A percentile compares a stretch with the other conserved stretches of the same genome.
phyloP scores from a whole-genome alignment of 2,113 vertebrate genomes.

The Amblyopsis rosae region DNA sequence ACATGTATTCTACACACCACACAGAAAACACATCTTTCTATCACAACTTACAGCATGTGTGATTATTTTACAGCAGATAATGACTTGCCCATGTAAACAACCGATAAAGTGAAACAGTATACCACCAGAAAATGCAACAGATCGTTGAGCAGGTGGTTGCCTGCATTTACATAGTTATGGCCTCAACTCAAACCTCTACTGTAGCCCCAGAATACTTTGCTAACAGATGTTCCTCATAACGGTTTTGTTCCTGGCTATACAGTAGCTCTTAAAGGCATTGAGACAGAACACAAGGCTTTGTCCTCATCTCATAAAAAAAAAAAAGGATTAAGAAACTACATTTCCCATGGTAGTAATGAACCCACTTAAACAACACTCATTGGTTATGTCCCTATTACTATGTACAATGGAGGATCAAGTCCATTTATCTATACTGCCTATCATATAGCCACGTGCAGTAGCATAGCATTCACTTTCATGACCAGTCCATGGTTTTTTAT shows the following conservation, averaged over 20 bases:
- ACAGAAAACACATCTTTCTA: neutral
- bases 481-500: no score
- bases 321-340: neutral
- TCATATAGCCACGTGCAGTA: no score
- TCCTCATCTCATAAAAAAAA: constrained; percentile 32
- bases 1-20: neutral
- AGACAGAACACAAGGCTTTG: constrained; percentile 41
- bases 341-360: no score
- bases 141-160: constrained; percentile 43
- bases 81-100: neutral
- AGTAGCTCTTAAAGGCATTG: constrained; percentile 8
- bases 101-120: constrained; percentile 9
- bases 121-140: neutral
- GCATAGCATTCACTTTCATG: no score
- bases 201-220: constrained; percentile 34
- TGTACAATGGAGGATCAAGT: no score
- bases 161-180: constrained; percentile 47
- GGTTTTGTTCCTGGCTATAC: constrained; percentile 40
- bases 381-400: no score
- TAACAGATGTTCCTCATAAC: constrained; percentile 64
- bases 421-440: no score
- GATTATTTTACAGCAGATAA: neutral
- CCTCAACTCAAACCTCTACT: constrained; percentile 28
- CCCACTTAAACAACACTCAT: no score
- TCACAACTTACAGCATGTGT: neutral